Evolutionary conservation across 2,797 vertebrate species (phyloP).

Genomic region (Oceanodroma leucorhoa): DNA sequence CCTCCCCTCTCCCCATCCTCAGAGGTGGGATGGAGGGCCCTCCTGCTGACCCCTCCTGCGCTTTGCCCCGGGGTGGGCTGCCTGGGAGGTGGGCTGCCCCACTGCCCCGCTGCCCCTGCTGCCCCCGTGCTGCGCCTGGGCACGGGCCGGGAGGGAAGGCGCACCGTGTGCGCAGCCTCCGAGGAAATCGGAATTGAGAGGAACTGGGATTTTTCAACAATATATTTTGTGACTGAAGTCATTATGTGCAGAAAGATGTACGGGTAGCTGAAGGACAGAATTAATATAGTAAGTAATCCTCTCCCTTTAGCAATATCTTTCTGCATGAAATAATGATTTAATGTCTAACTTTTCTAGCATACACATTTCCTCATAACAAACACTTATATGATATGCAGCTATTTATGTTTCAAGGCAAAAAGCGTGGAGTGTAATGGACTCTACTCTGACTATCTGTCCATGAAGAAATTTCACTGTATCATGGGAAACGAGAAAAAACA

Average conservation of each 20-base stretch:
- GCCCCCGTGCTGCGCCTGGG: fast-evolving
- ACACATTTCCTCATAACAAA: slow-evolving; percentile 65
- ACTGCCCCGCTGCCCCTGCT: not conserved
- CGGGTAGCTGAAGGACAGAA: slow-evolving; percentile 65
- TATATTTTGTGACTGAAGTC: slow-evolving; percentile 38
- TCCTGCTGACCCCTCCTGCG: not conserved
- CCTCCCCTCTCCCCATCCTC: not conserved
- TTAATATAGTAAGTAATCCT: slow-evolving; percentile 71
- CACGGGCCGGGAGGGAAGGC: not conserved
- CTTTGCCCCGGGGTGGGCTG: not conserved
- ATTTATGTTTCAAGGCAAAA: slow-evolving; percentile 67
- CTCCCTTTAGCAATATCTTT: slow-evolving; percentile 69
- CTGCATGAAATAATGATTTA: slow-evolving; percentile 73
- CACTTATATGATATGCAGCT: slow-evolving; percentile 60
- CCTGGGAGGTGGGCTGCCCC: not conserved
- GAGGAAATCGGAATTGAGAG: not conserved
- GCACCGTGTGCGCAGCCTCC: not conserved
- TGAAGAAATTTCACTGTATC: slow-evolving; percentile 1
- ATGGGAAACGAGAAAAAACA: slow-evolving; percentile 15
- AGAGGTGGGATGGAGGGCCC: not conserved
- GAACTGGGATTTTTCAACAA: not conserved
- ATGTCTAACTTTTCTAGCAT: slow-evolving; percentile 58
- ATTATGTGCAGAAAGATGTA: slow-evolving; percentile 48
- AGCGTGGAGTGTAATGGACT: slow-evolving; percentile 39
- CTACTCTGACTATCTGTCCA: slow-evolving; percentile 25